Evolutionary conservation across 2,113 vertebrate genomes (phyloP).

Genomic region (Tragelaphus strepsiceros): DNA sequence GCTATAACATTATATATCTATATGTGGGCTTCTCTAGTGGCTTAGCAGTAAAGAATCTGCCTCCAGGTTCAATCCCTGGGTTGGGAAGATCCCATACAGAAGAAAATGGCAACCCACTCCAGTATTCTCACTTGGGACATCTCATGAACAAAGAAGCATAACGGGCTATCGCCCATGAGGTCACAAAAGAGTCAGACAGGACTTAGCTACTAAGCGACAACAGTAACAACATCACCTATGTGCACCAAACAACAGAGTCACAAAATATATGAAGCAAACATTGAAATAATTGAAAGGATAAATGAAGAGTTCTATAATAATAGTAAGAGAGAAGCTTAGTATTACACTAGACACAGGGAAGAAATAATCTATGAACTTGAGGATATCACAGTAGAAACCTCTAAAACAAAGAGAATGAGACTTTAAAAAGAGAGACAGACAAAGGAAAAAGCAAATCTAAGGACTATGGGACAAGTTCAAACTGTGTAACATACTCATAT

Average conservation of each 20-base stretch:
- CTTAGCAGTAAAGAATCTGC: background rate
- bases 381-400: background rate
- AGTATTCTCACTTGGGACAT: background rate
- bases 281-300: background rate
- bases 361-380: background rate
- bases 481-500: background rate
- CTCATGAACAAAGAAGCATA: background rate
- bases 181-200: background rate
- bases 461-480: background rate
- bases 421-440: background rate
- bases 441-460: background rate
- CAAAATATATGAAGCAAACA: background rate
- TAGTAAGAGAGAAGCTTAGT: background rate
- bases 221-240: background rate
- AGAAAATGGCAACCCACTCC: background rate
- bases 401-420: background rate
- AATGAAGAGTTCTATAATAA: background rate
- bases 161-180: accelerated
- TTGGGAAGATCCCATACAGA: background rate
- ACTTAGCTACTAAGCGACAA: background rate
- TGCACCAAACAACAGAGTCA: background rate
- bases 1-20: background rate
- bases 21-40: background rate
- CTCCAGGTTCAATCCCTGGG: background rate
- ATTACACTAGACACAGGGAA: background rate